Conservation (phyloP, 2,888 invertebrate species). For the Aspidiotus rigidus region DNA sequence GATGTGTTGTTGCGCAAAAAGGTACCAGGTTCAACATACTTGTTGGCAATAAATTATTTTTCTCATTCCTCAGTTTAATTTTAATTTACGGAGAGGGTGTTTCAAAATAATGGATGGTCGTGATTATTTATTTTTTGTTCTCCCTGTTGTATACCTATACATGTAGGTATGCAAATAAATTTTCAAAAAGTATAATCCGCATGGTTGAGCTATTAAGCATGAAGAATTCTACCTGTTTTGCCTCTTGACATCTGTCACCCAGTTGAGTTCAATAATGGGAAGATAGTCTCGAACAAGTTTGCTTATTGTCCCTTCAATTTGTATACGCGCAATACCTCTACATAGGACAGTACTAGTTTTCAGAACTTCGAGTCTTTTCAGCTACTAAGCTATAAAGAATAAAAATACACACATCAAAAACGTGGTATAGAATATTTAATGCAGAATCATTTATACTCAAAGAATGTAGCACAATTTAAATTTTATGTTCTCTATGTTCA, state of each 20-base stretch:
- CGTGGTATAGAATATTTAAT: too few relatives aligned
- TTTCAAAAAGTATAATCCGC: neutral
- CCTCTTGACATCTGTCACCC: constrained; percentile 5
- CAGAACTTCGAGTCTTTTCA: too few relatives aligned
- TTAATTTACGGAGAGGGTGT: constrained; percentile 11
- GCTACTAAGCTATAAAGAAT: too few relatives aligned
- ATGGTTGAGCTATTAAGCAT: neutral
- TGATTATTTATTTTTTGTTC: constrained; percentile 7
- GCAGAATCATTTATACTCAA: too few relatives aligned
- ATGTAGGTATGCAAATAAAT: neutral
- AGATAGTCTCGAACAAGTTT: neutral
- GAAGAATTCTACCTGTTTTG: constrained; percentile 11
- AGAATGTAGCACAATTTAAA: too few relatives aligned
- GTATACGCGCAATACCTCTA: too few relatives aligned
- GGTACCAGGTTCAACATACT: neutral
- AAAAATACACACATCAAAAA: too few relatives aligned
- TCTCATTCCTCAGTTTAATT: neutral
- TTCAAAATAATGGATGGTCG: neutral
- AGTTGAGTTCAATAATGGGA: neutral
- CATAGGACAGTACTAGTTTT: too few relatives aligned
- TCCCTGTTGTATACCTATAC: neutral
- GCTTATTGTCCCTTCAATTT: neutral
- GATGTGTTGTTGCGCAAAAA: neutral
- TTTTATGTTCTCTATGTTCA: too few relatives aligned
- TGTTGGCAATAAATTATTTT: neutral